A percentile compares a stretch with the other conserved stretches of the same genome.
Evolutionary conservation across 2,113 vertebrate species (phyloP).

Genomic region (Upupa epops): DNA sequence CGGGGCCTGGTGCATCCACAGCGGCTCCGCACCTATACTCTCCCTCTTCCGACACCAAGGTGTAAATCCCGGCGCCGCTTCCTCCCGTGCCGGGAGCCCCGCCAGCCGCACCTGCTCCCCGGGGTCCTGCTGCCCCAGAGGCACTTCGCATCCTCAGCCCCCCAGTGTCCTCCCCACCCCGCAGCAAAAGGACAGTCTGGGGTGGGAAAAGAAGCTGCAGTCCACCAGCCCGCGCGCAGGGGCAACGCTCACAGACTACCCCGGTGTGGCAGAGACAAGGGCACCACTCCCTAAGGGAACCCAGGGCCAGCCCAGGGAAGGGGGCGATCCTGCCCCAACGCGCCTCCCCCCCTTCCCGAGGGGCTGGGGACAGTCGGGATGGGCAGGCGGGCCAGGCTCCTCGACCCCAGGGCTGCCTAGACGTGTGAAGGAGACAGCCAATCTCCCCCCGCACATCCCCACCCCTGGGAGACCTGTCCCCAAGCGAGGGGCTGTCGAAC

Average conservation of each 20-base stretch:
- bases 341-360: background rate
- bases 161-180: background rate
- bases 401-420: background rate
- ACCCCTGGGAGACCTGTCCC: background rate
- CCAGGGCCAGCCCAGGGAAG: background rate
- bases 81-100: background rate
- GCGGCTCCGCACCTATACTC: fast-evolving
- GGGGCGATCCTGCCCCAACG: background rate
- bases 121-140: background rate
- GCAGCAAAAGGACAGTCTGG: background rate
- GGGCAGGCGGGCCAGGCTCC: background rate
- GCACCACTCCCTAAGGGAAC: background rate
- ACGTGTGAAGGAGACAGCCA: fast-evolving
- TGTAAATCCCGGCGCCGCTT: background rate
- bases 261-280: background rate
- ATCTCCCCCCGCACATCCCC: background rate
- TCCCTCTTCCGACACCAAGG: background rate
- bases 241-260: background rate
- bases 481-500: fast-evolving
- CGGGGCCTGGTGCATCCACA: fast-evolving
- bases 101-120: background rate
- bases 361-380: background rate
- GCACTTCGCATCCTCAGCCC: background rate
- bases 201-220: background rate
- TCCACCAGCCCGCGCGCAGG: background rate